Conservation (phyloP, 2,113 vertebrate genomes). For the Terrapene triunguis region DNA sequence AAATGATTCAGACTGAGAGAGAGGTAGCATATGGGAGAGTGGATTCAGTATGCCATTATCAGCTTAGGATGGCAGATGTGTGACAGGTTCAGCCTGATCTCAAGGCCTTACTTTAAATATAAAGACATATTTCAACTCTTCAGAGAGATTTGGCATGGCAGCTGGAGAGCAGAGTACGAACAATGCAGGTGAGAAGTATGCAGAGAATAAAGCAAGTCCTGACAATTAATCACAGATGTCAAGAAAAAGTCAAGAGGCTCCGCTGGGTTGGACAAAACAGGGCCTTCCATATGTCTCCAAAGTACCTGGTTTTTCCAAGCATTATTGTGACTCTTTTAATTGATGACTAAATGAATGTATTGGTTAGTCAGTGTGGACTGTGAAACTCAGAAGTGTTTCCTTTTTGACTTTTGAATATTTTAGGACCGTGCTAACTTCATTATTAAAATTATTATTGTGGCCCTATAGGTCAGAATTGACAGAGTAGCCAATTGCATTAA, state of each 20-base stretch:
- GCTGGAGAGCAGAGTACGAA: slow-evolving; percentile 30
- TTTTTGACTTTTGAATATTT: background rate
- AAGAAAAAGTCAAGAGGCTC: slow-evolving; percentile 1
- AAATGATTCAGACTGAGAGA: background rate
- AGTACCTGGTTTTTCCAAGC: background rate
- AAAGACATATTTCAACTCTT: slow-evolving; percentile 57
- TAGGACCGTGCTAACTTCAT: background rate
- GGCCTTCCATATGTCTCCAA: background rate
- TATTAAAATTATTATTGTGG: background rate
- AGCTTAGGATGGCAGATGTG: slow-evolving; percentile 30
- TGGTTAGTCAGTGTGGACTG: background rate
- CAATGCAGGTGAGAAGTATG: background rate
- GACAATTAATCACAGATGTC: slow-evolving; percentile 62
- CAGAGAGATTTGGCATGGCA: slow-evolving; percentile 40
- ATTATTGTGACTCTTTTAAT: background rate
- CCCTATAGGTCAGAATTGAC: background rate
- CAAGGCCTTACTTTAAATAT: slow-evolving; percentile 58
- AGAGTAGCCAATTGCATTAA: background rate
- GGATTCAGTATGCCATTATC: slow-evolving; percentile 27
- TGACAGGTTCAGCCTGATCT: slow-evolving; percentile 61
- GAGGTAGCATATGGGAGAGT: background rate
- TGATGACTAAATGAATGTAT: background rate
- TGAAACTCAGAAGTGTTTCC: background rate
- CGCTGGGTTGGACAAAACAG: slow-evolving; percentile 22
- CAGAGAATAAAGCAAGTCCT: slow-evolving; percentile 25